phyloP scores from a whole-genome alignment of 1,140 invertebrate species.

The Drosophila nebulosa region DNA sequence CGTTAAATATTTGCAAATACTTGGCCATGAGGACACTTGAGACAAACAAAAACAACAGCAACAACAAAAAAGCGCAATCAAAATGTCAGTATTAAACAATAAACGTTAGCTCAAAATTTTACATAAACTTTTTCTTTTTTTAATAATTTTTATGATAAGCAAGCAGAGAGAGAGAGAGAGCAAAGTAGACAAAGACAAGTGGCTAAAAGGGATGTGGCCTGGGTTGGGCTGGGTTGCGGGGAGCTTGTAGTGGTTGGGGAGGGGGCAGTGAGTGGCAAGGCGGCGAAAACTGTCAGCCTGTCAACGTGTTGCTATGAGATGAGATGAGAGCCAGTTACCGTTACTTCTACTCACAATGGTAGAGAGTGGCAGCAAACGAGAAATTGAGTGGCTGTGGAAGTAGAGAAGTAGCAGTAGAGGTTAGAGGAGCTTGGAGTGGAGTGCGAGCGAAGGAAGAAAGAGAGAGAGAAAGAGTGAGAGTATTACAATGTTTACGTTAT shows the following conservation, averaged over 20 bases:
- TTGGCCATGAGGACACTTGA: conserved; percentile 18
- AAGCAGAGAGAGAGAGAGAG: too few species aligned
- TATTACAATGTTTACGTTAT: conserved; percentile 67
- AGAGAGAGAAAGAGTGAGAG: too few species aligned
- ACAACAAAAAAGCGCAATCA: conserved; percentile 50
- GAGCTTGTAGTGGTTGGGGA: not conserved
- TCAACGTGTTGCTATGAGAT: conserved; percentile 33
- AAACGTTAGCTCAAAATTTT: conserved; percentile 40
- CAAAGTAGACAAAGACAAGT: not conserved
- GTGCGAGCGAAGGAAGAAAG: too few species aligned
- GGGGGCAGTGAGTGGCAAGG: not conserved
- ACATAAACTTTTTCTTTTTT: conserved; percentile 19
- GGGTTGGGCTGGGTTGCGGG: not conserved
- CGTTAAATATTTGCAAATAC: conserved; percentile 65
- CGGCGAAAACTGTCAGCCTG: conserved; percentile 42
- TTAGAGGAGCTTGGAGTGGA: not conserved
- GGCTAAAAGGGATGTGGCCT: not conserved
- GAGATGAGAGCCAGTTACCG: conserved; percentile 3
- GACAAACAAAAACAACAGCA: not conserved
- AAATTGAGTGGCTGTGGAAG: not conserved
- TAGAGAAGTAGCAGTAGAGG: not conserved
- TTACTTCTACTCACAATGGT: conserved; percentile 1
- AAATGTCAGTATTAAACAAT: conserved; percentile 63
- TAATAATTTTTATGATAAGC: conserved; percentile 65
- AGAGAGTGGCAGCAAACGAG: not conserved